Evolutionary conservation across 2,888 invertebrate species (phyloP).

Genomic region (Phorcus lineatus): DNA sequence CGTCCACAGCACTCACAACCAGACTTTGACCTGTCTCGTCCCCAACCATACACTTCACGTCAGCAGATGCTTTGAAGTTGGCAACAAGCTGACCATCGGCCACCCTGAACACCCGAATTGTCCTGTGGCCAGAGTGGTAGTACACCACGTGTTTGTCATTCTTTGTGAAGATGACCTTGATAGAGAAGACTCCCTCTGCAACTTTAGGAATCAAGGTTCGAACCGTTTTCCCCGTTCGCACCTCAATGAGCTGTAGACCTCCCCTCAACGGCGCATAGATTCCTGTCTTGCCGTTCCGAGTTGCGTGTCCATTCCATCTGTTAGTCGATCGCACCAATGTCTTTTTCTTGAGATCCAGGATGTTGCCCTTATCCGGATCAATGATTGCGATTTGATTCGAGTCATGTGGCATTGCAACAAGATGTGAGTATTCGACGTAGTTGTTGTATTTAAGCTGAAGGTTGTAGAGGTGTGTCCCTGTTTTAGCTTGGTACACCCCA

Average conservation of each 20-base stretch:
- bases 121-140: constrained; percentile 96
- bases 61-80: constrained; percentile 80
- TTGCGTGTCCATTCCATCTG: constrained; percentile 90
- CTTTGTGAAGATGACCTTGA: constrained; percentile 91
- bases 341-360: constrained; percentile 92
- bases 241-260: constrained; percentile 91
- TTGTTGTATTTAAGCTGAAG: constrained; percentile 71
- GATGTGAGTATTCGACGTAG: constrained; percentile 68
- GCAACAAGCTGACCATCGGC: constrained; percentile 93
- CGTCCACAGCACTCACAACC: constrained; percentile 93
- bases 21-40: constrained; percentile 69
- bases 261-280: constrained; percentile 93
- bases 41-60: constrained; percentile 69
- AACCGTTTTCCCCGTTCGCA: constrained; percentile 91
- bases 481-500: constrained; percentile 88
- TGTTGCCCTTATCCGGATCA: constrained; percentile 88
- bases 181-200: constrained; percentile 97
- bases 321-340: constrained; percentile 90
- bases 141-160: constrained; percentile 96
- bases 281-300: constrained; percentile 83
- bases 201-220: constrained; percentile 91
- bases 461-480: constrained; percentile 80
- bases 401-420: constrained; percentile 75
- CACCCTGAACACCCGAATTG: constrained; percentile 92
- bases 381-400: constrained; percentile 88